These are phyloP conservation scores for Melanotaenia pygmaea DNA, from an alignment of 2,797 vertebrate genomes.

Conservation along the genomic window DNA sequence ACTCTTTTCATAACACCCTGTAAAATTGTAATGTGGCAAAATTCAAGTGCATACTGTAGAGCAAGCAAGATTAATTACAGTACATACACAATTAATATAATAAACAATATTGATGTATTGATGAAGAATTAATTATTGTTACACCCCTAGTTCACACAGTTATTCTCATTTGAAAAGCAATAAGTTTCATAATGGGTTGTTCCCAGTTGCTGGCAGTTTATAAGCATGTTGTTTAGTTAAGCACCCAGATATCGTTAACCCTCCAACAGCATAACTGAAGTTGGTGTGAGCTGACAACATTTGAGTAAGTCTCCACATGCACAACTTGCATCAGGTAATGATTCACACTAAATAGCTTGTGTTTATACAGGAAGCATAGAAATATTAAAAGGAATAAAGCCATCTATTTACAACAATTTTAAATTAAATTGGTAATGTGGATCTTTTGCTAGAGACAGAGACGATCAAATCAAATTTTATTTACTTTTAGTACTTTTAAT, in stretches of 20 bases:
- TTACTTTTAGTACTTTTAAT: too few species aligned
- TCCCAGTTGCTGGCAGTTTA: constrained; percentile 1
- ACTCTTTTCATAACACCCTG: neutral
- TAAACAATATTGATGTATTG: neutral
- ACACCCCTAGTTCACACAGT: constrained; percentile 16
- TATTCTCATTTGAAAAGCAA: constrained; percentile 37
- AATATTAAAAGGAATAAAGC: too few species aligned
- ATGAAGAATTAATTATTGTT: constrained; percentile 6
- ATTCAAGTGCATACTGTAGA: neutral
- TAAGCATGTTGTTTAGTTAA: neutral
- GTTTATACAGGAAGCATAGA: neutral
- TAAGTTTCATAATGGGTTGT: constrained; percentile 57
- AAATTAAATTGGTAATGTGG: neutral
- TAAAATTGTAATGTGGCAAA: neutral
- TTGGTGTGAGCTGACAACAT: neutral
- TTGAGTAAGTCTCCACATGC: neutral
- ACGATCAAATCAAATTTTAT: too few species aligned
- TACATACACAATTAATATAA: neutral
- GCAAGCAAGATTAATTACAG: neutral
- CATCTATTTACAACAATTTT: neutral
- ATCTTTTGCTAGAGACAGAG: too few species aligned
- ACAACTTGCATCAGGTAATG: neutral
- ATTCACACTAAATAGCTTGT: neutral
- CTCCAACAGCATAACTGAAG: neutral
- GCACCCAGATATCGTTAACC: neutral